Base-by-base conservation (phyloP, 2,113 vertebrate genomes). In the Festucalex cinctus region DNA sequence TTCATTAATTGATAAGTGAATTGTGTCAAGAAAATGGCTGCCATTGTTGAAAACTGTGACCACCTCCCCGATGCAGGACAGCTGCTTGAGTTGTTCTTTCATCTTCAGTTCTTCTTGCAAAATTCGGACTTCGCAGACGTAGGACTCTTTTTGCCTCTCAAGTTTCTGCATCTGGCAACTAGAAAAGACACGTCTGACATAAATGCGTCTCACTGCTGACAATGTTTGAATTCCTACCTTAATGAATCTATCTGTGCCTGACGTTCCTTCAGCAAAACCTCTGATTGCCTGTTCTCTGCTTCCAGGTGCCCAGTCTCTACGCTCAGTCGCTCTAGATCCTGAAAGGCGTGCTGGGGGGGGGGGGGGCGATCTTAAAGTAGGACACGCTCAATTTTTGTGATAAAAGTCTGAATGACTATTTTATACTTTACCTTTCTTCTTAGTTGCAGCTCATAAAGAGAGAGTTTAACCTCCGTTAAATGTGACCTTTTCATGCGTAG, bases 371-470 rank as follows among this genome's bases (percentile, higher is more conserved):
- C 28, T 32, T 32, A 17, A 1, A 51, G 13, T 9, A 32, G 69
- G 22, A 28, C 19, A 4, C 68, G 26, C 36, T 19, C 48, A 62
- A 17, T 44, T 37, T 41, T 53, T 6, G n/a, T n/a, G 35, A 63
- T 63, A 28, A 32, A 58, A 13, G 19, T 0, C n/a, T 22, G 22
- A 62, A 56, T 28, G 17, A 56, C 44, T 10, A 44, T 39, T 39
- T 7, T 54, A 13, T 5, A 14, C 14, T 9, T 61, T 74, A 93
- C 91, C 86, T 86, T 85, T 69, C 76, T 85, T 67, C 78, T 82
- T 28, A 84, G 79, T 9, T 73, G 58, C 39, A 87, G 56, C 19
- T 84, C 75, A 80, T 69, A 65, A 39, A 90, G 82, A 4, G 83
- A 79, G 20, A 64, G 28, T 9, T 91, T 82, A 2, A 74, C 81